Evolutionary conservation across 2,888 invertebrate genomes (phyloP), one percentile per base, ranked within the genome.

Genomic region (Augochlorella aurata): DNA sequence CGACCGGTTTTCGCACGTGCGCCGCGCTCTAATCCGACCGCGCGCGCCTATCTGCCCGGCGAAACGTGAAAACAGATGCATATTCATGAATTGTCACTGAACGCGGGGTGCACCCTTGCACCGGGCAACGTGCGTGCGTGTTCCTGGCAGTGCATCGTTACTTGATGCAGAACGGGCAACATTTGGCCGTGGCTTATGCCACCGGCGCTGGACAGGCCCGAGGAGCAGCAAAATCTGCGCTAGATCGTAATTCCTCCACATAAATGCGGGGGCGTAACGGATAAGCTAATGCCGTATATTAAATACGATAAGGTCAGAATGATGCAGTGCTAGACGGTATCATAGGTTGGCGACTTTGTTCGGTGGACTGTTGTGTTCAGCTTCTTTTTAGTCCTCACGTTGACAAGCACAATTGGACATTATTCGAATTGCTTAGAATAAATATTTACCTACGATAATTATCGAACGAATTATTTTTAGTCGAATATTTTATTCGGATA

Each of bases 21-120:
- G 45, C 70, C 47, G 58, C 21, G 75, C 29, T 63, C 73, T 85
- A 74, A 79, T 81, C 82, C 85, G 76, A 49, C 72, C 45, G 66
- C 71, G 78, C 71, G 67, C 58, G 29, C 74, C 76, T 66, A 77
- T 77, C 74, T 77, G 72, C 74, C 63, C 78, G 66, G 65, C 54
- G 74, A 79, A 79, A 82, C 85, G 87, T 83, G 87, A 90, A 90
- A 90, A 90, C 89, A 86, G 84, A 85, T 90, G 90, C 88, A 91
- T 91, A 91, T 91, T 91, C 90, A 91, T 91, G 90, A 90, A 86
- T 77, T 74, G 74, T 38, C 71, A 74, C 68, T 75, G 70, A 84
- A 76, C 73, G 73, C 66, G 38, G 67, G 70, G 54, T 76, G 70
- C 71, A 78, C 61, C 70, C 69, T 68, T 44, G 38, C 65, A n/a